These are phyloP conservation scores for Tethea ocularis DNA, from an alignment of 2,888 invertebrate genomes.

Conservation along the genomic window DNA sequence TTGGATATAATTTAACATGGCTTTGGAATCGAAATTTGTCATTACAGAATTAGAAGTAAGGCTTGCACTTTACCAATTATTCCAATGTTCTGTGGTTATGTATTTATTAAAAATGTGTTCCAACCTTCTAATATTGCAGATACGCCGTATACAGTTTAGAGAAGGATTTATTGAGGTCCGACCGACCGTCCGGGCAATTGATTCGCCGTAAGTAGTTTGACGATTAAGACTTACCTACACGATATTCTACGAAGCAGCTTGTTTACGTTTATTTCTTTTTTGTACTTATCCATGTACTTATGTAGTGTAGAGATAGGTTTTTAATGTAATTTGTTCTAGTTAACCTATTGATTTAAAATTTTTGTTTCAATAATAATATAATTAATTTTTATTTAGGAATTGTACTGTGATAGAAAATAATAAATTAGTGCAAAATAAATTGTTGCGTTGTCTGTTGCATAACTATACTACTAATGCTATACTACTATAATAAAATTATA, in stretches of 20 bases:
- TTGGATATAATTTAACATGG: no score
- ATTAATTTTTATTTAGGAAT: no score
- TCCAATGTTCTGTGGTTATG: conserved; percentile 11
- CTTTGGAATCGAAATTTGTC: no score
- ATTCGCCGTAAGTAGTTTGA: conserved; percentile 30
- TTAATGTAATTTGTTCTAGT: not conserved
- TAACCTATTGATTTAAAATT: not conserved
- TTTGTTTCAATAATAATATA: no score
- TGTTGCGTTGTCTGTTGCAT: no score
- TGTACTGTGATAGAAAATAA: no score
- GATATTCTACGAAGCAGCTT: conserved; percentile 12
- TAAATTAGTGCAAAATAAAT: no score
- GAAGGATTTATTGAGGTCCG: conserved; percentile 37
- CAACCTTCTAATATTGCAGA: conserved; percentile 10
- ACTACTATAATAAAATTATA: no score
- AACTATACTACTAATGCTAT: no score
- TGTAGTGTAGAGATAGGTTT: not conserved
- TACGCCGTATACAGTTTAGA: conserved; percentile 25
- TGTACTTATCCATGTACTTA: not conserved
- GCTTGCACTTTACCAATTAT: conserved; percentile 19
- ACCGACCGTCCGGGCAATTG: conserved; percentile 30
- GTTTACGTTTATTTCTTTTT: conserved; percentile 11
- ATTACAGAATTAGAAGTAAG: no score
- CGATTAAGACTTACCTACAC: conserved; percentile 30
- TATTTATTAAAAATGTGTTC: not conserved